A percentile compares a stretch with the other conserved stretches of the same genome.
These are phyloP conservation scores for Plectropomus leopardus DNA, from an alignment of 2,113 vertebrate genomes.

Conservation along the genomic window DNA sequence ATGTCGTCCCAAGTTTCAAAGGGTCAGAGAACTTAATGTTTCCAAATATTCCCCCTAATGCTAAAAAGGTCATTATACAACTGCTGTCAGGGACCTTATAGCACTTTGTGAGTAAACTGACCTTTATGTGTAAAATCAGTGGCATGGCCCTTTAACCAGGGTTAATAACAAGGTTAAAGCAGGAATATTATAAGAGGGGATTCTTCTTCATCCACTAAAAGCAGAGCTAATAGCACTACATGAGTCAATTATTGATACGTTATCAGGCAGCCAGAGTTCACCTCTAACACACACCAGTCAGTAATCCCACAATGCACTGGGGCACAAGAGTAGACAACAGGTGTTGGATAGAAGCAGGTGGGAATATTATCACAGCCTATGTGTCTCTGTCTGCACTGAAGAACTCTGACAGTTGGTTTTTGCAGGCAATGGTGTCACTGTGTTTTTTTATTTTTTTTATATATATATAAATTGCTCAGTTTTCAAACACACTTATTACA, in stretches of 20 bases:
- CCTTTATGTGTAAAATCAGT: neutral
- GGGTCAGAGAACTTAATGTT: no score
- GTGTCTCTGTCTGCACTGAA: neutral
- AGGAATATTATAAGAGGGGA: slow-evolving; percentile 11
- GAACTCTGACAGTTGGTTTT: neutral
- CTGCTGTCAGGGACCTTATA: no score
- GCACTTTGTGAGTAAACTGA: neutral
- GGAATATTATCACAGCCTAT: neutral
- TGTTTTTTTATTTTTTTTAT: no score
- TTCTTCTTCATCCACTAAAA: slow-evolving; percentile 17
- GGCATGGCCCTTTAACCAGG: neutral
- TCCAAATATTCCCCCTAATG: no score
- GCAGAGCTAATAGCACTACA: slow-evolving; percentile 10
- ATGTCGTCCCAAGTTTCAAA: no score
- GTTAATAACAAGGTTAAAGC: slow-evolving; percentile 2
- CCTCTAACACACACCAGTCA: slow-evolving; percentile 14
- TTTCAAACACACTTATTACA: neutral
- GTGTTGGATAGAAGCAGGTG: slow-evolving; percentile 21
- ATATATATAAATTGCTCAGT: neutral
- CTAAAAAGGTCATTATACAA: neutral
- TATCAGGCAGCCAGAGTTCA: slow-evolving; percentile 39
- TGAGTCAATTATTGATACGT: slow-evolving; percentile 33
- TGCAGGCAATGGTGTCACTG: neutral
- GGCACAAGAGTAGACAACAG: slow-evolving; percentile 7
- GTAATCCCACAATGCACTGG: slow-evolving; percentile 51